Evolutionary conservation across 2,113 vertebrate species (phyloP).

Genomic region (Prietella phreatophila): DNA sequence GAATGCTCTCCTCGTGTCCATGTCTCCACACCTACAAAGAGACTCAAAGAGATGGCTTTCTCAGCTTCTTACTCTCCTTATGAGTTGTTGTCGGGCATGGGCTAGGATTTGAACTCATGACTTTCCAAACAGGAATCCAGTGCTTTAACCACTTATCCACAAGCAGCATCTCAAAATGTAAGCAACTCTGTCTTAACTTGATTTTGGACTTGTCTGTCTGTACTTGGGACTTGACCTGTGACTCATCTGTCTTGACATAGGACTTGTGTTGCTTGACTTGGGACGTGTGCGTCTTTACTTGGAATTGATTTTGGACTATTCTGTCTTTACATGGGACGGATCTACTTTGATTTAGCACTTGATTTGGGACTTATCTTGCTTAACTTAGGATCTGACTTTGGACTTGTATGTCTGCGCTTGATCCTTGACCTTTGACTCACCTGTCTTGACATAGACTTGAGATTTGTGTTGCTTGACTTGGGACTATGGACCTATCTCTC

Average conservation of each 20-base stretch:
- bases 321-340: not conserved
- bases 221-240: not conserved
- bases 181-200: not conserved
- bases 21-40: not conserved
- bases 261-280: not conserved
- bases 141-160: no score
- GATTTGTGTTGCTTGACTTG: not conserved
- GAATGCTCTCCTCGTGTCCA: not conserved
- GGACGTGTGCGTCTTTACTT: no score
- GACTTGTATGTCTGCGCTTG: not conserved
- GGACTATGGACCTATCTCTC: no score
- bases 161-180: not conserved
- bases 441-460: not conserved
- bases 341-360: not conserved
- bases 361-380: not conserved
- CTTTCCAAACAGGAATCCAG: no score
- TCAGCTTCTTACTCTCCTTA: not conserved
- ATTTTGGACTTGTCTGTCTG: not conserved
- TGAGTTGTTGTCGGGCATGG: not conserved
- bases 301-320: not conserved
- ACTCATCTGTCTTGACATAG: not conserved
- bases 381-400: not conserved
- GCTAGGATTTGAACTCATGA: no score
- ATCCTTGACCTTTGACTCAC: not conserved
- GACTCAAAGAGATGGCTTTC: not conserved